Percentiles rank a stretch among this genome's conserved stretches.
phyloP scores from a whole-genome alignment of 2,888 invertebrate genomes.

The Eristalis arbustorum region DNA sequence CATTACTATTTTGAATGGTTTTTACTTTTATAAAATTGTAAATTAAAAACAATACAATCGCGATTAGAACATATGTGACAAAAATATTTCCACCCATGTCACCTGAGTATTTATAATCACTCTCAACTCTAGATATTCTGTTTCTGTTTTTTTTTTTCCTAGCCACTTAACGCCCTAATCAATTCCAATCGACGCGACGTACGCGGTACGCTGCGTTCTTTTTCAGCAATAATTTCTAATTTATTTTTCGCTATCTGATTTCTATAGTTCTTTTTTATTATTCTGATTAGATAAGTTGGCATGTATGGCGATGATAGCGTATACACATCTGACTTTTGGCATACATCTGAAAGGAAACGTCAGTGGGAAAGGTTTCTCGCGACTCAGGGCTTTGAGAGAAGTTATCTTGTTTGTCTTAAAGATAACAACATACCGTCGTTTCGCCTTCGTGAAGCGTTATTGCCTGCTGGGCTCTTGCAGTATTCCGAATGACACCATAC shows the following conservation, averaged over 20 bases:
- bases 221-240: conserved; percentile 14
- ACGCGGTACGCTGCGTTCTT: background rate
- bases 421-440: conserved; percentile 34
- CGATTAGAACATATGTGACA: conserved; percentile 23
- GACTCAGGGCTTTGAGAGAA: background rate
- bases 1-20: background rate
- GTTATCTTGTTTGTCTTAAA: conserved; percentile 27
- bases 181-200: conserved; percentile 14
- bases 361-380: background rate
- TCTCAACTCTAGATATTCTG: background rate
- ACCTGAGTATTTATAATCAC: conserved; percentile 17
- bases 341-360: conserved; percentile 4
- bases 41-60: conserved; percentile 20
- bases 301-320: conserved; percentile 1
- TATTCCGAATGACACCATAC: conserved; percentile 13
- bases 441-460: background rate
- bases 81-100: conserved; percentile 35
- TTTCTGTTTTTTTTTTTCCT: background rate
- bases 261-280: conserved; percentile 15
- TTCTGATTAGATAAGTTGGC: conserved; percentile 40
- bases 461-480: conserved; percentile 9
- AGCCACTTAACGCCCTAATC: background rate
- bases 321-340: background rate
- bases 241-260: conserved; percentile 15
- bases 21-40: conserved; percentile 52